These are phyloP conservation scores for Idaea straminata DNA, from an alignment of 2,888 invertebrate genomes.

Conservation along the genomic window DNA sequence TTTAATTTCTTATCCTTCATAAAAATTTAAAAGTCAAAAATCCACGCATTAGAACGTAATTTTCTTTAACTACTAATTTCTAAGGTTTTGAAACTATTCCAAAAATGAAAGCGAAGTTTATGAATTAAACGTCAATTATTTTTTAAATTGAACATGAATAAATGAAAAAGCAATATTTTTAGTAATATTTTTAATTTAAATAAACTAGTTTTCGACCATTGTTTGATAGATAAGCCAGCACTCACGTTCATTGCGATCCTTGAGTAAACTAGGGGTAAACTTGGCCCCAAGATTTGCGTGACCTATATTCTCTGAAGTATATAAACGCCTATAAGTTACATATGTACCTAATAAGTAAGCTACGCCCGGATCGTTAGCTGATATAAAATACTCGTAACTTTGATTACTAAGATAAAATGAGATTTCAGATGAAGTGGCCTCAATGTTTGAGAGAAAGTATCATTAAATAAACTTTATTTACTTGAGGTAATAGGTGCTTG, in stretches of 20 bases:
- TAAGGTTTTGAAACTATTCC: too few species aligned
- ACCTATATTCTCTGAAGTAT: conserved; percentile 18
- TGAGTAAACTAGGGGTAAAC: conserved; percentile 7
- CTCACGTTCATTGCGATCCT: conserved; percentile 5
- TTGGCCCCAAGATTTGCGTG: conserved; percentile 19
- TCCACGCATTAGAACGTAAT: too few species aligned
- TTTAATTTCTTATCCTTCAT: too few species aligned
- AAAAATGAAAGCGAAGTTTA: too few species aligned
- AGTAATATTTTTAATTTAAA: too few species aligned
- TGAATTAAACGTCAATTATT: too few species aligned
- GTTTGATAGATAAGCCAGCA: background rate
- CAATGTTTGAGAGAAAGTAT: background rate
- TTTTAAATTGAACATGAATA: too few species aligned
- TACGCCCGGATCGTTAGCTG: conserved; percentile 1
- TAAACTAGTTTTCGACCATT: too few species aligned
- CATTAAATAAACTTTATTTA: background rate
- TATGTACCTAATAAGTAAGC: conserved; percentile 4
- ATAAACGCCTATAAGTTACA: conserved; percentile 15
- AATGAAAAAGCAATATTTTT: too few species aligned
- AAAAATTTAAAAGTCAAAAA: too few species aligned
- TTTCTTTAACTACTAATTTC: too few species aligned
- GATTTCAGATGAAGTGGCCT: background rate
- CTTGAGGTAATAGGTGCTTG: too few species aligned
- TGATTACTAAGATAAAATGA: background rate
- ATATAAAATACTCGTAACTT: conserved; percentile 3